Percentiles rank a stretch among this genome's conserved stretches.
Evolutionary conservation across 1,140 invertebrate genomes (phyloP).

Genomic region (Scylla paramamosain): DNA sequence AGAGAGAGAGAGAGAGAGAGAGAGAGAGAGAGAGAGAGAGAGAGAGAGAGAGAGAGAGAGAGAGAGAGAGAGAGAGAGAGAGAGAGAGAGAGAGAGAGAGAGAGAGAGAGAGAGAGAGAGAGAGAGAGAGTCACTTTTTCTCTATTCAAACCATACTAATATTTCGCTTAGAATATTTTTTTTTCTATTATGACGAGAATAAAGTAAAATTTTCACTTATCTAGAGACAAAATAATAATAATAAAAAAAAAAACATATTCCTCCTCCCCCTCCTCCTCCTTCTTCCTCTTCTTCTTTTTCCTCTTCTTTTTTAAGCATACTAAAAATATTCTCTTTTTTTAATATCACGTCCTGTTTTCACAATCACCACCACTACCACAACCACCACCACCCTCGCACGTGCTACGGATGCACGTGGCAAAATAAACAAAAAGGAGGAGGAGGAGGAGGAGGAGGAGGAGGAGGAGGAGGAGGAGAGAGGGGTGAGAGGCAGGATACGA

Average conservation of each 20-base stretch:
- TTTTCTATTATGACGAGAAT: background rate
- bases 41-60: background rate
- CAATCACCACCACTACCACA: background rate
- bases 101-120: conserved; percentile 3
- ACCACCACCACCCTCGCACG: background rate
- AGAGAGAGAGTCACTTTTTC: background rate
- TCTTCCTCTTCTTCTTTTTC: background rate
- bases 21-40: background rate
- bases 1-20: background rate
- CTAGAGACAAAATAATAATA: background rate
- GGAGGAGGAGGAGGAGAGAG: background rate
- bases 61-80: conserved; percentile 20
- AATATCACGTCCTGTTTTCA: background rate
- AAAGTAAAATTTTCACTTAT: background rate
- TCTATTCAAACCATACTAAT: too few species aligned
- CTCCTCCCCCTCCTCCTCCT: background rate
- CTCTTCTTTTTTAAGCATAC: background rate
- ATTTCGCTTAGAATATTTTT: background rate
- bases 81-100: conserved; percentile 14
- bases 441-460: background rate
- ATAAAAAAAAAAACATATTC: background rate
- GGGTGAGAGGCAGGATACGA: background rate
- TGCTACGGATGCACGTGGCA: conserved; percentile 40
- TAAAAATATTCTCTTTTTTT: too few species aligned
- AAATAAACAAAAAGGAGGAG: conserved; percentile 29